Base-by-base conservation (phyloP, 2,113 vertebrate genomes). In the Craseonycteris thonglongyai region DNA sequence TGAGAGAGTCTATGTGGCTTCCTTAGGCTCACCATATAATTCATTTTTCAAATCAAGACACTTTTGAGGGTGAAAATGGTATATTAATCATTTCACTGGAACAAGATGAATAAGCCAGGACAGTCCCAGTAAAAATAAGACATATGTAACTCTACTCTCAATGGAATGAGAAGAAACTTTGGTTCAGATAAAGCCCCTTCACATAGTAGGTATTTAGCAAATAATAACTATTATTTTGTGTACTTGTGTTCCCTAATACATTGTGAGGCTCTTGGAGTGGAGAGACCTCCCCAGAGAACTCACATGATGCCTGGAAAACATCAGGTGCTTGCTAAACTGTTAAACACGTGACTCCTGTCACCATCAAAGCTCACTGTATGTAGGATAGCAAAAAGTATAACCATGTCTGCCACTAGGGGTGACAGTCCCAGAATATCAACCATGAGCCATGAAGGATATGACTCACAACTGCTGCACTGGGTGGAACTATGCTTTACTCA, bases 81-180 rank as follows among this genome's bases (percentile, higher is more conserved):
- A 7, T 83, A 54, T 58, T 88, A 75, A 91, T 95, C 66, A 95
- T 94, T 90, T 84, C 33, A 40, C 21, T 71, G 59, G 74, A 87
- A 88, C 22, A 83, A 51, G 7, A 93, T 56, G 51, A 96, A 88
- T 76, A 91, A 91, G 80, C 3, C 54, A 91, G 30, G 28, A n/a
- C n/a, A 30, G 24, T 83, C 13, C 19, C 69, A 78, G 33, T 26
- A 13, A 90, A 92, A 79, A 1, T 12, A 85, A 56, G 63, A 96
- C 7, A 21, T 30, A 76, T 47, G 8, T 76, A 79, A 69, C 11
- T 82, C 51, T 56, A 42, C 80, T 59, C 30, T 91, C 66, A 85
- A 22, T 65, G 35, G 3, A 80, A 80, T 84, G 58, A 79, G 33
- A 40, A 87, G 30, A 35, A 58, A 14, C 14, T 66, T 51, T 76